These are phyloP conservation scores for Cataglyphis altisquamis DNA, from an alignment of 2,888 invertebrate genomes.

Conservation along the genomic window DNA sequence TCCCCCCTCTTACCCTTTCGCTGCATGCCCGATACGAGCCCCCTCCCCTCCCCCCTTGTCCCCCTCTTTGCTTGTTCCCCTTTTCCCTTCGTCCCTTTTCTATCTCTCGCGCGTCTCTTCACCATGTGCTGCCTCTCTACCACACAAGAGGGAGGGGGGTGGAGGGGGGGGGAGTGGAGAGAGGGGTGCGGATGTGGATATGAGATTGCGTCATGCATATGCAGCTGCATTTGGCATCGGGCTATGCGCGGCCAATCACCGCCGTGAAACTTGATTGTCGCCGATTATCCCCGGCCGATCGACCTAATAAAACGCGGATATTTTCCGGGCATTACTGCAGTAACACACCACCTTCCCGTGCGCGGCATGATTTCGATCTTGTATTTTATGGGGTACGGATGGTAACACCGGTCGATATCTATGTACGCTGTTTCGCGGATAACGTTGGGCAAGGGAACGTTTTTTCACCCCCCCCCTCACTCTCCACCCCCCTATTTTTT, in stretches of 20 bases:
- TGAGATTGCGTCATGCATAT: slow-evolving; percentile 86
- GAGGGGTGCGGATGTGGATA: slow-evolving; percentile 79
- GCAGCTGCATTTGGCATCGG: slow-evolving; percentile 84
- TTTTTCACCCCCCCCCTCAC: not conserved
- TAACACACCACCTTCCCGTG: slow-evolving; percentile 12
- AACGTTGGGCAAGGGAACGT: slow-evolving; percentile 30
- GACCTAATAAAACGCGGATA: slow-evolving; percentile 82
- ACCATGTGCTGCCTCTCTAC: slow-evolving; percentile 48
- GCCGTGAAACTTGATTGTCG: slow-evolving; percentile 85
- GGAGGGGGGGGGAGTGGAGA: not conserved
- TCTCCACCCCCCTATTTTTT: not conserved
- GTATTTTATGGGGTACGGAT: slow-evolving; percentile 55
- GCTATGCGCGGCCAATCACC: slow-evolving; percentile 81
- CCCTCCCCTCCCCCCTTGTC: not conserved
- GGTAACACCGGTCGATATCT: slow-evolving; percentile 36
- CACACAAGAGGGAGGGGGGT: slow-evolving; percentile 23
- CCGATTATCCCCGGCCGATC: slow-evolving; percentile 83
- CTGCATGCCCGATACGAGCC: slow-evolving; percentile 45
- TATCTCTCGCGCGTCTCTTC: slow-evolving; percentile 50
- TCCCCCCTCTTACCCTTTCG: slow-evolving; percentile 6
- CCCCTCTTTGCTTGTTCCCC: slow-evolving; percentile 35
- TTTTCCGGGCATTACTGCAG: slow-evolving; percentile 67
- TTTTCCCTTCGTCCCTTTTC: slow-evolving; percentile 27
- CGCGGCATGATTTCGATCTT: slow-evolving; percentile 55
- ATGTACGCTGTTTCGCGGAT: slow-evolving; percentile 14